phyloP scores from a whole-genome alignment of 2,113 vertebrate genomes.

The Pseudopodoces humilis region DNA sequence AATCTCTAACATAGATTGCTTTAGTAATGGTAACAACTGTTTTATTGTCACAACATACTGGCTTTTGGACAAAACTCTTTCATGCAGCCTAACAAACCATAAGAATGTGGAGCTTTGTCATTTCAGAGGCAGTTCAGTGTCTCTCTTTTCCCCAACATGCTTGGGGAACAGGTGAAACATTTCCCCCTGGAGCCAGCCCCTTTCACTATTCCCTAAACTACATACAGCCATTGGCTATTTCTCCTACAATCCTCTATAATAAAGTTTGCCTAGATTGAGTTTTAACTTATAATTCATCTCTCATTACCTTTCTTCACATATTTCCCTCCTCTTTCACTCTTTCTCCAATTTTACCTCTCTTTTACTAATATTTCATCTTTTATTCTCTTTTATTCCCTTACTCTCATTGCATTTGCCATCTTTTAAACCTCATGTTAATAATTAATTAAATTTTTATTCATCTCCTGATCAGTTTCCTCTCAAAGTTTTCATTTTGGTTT shows the following conservation, averaged over 20 bases:
- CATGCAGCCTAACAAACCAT: not conserved
- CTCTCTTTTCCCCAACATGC: not conserved
- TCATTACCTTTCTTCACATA: not conserved
- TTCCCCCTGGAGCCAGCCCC: not conserved
- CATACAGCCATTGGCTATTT: not conserved
- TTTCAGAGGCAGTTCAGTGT: not conserved
- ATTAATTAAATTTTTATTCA: not conserved
- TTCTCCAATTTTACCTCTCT: not conserved
- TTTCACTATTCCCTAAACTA: not conserved
- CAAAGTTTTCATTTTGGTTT: accelerated
- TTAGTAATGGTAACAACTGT: too few species aligned
- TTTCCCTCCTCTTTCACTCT: not conserved
- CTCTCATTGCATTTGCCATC: not conserved
- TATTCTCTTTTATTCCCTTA: not conserved
- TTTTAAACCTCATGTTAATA: not conserved
- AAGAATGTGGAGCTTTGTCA: not conserved
- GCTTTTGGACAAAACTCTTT: not conserved
- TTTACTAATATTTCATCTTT: not conserved
- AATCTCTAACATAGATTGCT: not conserved
- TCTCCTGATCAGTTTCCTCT: not conserved
- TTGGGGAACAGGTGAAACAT: not conserved
- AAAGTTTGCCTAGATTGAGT: not conserved
- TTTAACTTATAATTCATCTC: not conserved
- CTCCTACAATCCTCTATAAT: not conserved
- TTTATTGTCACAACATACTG: not conserved